Base-by-base conservation (phyloP, 2,113 vertebrate species). In the Paratilapia polleni region DNA sequence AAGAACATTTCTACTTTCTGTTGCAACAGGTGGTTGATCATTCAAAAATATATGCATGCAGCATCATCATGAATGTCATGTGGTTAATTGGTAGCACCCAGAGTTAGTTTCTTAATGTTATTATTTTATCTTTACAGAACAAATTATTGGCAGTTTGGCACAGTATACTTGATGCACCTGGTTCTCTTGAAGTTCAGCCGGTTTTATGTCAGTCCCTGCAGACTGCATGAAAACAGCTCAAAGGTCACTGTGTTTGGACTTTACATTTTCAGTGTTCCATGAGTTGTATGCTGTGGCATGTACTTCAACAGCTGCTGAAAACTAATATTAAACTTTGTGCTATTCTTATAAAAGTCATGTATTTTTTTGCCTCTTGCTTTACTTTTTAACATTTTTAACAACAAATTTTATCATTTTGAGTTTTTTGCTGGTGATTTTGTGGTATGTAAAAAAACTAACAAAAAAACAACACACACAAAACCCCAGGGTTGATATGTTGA, bases 241-340 rank as follows among this genome's bases (percentile, higher is more conserved):
- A 88, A 89, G 91, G 70, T 88, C 82, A 83, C 60, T 28, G 22
- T 76, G 59, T 62, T 75, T 26, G 22, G 58, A 79, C 31, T 38
- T 86, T 19, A 19, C 59, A 57, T 76, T 60, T 57, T 59, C 28
- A 80, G 26, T 31, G 41, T 78, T 83, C 47, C 47, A 26, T 43
- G 43, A n/a, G 12, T 13, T 43, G 34, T 60, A 34, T 20, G 56
- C 70, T n/a, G n/a, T n/a, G 52, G 28, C 2, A 22, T 2, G 3
- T 5, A 6, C 54, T 7, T 38, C 5, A 58, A 22, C 82, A 75
- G 66, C 66, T 59, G 76, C 70, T 81, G 17, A 81, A 79, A 86
- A 81, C 36, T 66, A 47, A 64, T 11, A 26, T 59, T 74, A 36
- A 77, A 75, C 19, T 77, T 47, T 60, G 28, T 22, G 49, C 54